Evolutionary conservation across 2,113 vertebrate genomes (phyloP).

Genomic region (Struthio camelus): DNA sequence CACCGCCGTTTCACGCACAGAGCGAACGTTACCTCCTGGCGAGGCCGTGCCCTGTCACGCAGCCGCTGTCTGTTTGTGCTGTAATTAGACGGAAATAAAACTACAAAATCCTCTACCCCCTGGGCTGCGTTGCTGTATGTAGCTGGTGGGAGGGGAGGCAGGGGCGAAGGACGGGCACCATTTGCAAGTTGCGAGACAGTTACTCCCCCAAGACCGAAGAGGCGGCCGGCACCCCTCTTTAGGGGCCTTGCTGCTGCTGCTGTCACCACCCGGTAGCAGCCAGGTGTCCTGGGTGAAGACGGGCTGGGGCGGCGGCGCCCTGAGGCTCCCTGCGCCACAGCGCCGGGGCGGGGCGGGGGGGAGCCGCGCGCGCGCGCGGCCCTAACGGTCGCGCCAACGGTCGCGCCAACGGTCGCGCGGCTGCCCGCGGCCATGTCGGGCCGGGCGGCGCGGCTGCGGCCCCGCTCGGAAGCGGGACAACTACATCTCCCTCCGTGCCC

Average conservation of each 20-base stretch:
- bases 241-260: no score
- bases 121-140: accelerated
- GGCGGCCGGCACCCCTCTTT: no score
- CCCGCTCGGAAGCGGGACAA: background rate
- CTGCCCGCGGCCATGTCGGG: background rate
- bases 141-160: background rate
- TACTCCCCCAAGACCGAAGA: no score
- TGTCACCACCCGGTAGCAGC: no score
- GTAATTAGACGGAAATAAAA: constrained; percentile 68
- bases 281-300: no score
- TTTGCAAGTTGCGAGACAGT: no score
- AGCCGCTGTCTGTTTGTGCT: constrained; percentile 67
- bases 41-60: constrained; percentile 26
- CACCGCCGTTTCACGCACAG: background rate
- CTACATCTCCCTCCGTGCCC: background rate
- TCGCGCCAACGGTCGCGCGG: background rate
- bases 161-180: background rate
- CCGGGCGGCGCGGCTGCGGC: background rate
- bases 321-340: no score
- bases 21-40: background rate
- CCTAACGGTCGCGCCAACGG: no score
- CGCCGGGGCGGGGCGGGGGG: background rate
- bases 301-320: no score
- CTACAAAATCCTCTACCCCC: background rate
- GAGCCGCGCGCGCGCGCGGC: background rate